Base-by-base conservation (phyloP, 2,888 invertebrate genomes). In the Dicranocentrus wangi region DNA sequence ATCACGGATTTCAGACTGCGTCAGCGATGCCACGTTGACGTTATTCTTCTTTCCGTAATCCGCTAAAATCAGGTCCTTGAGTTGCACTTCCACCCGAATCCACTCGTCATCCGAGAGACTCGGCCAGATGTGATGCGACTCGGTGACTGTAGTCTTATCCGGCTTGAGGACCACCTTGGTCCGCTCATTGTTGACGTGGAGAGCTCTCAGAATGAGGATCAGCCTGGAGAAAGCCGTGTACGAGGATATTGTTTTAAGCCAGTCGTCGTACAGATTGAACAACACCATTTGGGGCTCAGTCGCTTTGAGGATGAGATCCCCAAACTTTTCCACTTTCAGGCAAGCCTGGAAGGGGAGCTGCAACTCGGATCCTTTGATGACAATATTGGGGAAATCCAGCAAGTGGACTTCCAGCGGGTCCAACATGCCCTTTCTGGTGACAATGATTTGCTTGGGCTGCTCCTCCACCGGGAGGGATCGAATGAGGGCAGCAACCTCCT, bases 31-130 rank as follows among this genome's bases (percentile, higher is more conserved):
- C 0, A 99, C 99, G 88, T 99, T 99, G 0, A 99, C 99, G 88
- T 98, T 99, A 91, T 99, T 99, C 91, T 99, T 99, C 91, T 99
- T 99, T 88, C 99, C 99, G 87, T 99, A 99, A 90, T 99, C 99
- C 60, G 99, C 99, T 72, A 99, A 90, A 87, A 99, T 99, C 82
- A 99, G 92, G 89, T 99, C 99, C 89, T 99, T 99, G 23, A 99
- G 91, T 88, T 98, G 97, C 28, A 99, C 96, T 90, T 99, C 99
- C 58, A 98, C 97, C 89, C 99, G 99, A 88, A 99, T 98, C 99
- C 99, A 99, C 90, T 99, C 99, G 87, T 99, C 99, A 88, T 99
- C 99, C 0, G 94, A 92, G 5, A 99, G 90, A 0, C 98, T 95
- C 0, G 99, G 99, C 99, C 99, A 99, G 89, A 99, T 99, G 89